Base-by-base conservation (phyloP, 2,113 vertebrate species). In the Maccullochella peelii region DNA sequence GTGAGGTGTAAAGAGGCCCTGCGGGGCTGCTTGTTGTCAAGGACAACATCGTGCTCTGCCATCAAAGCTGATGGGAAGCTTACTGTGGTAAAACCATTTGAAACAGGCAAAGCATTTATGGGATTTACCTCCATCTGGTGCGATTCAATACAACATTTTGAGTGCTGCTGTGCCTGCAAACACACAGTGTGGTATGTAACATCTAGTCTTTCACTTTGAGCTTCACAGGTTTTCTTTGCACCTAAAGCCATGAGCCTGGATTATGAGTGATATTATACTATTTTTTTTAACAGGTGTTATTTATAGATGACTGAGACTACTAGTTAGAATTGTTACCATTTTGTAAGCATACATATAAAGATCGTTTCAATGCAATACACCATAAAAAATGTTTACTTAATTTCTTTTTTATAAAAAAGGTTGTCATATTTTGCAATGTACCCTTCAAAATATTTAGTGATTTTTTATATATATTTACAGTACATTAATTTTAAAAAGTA, bases 1-100 rank as follows among this genome's bases (percentile, higher is more conserved):
- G 25, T 16, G 65, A 81, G 50, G 44, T 71, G 77, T 83, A 30
- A 73, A 73, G 77, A 62, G 49, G 74, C 57, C 57, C 63, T 40
- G 58, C 16, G 10, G 72, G 58, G 79, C 5, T 0, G 14, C 75
- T 74, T 47, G 73, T 80, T 81, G 80, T 88, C 74, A 68, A 40
- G 57, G 73, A 63, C 77, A 75, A 71, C 78, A 73, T 44, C 52
- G 61, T 57, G 80, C 36, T 67, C n/a, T 14, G 38, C 63, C 58
- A 36, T 66, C 16, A 21, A 44, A 70, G 61, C 59, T 40, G 23
- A 85, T 54, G 54, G 57, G 44, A 30, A n/a, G 44, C 16, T 67
- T 36, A 68, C 12, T 52, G 49, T 18, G 27, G 33, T 58, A 67
- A 80, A 77, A 82, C 50, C 50, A 38, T 74, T 47, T 80, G 30